Evolutionary conservation across 2,888 invertebrate species (phyloP), one percentile per base, ranked within the genome.

Genomic region (Lypha dubia): DNA sequence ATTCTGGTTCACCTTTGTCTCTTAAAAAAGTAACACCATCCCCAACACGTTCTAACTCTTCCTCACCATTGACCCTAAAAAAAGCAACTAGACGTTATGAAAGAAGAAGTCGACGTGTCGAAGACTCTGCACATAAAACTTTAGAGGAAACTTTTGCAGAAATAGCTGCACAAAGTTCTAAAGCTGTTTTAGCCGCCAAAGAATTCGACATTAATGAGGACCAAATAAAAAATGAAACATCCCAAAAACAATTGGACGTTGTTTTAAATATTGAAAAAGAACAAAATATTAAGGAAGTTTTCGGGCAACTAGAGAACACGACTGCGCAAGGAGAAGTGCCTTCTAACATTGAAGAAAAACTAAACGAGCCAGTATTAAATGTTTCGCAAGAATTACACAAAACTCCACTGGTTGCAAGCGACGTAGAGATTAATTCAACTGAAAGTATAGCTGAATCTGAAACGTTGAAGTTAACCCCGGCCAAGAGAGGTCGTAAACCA

Each of bases 81-180:
- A 87, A 86, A 41, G 35, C 85, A 9, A 86, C 83, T 1, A 79
- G 87, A 8, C 88, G 88, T 32, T 87, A 87, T 75, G 88, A 88
- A 65, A 86, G 86, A 70, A 86, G 88, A 11, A 75, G 81, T 51
- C 84, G 85, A 58, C 83, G 86, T 20, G 84, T 79, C 0, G 86
- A 85, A 7, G 84, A 85, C 3, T 38, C 68, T 15, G 38, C 62
- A 11, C 83, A 86, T 60, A 88, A 87, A 84, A 88, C 88, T 0
- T 71, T 88, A 24, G 88, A 88, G 68, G 88, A 87, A 81, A 88
- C 88, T 1, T 88, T 88, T 85, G 88, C 88, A 7, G 88, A 88
- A 77, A 88, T 88, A 60, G 86, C 88, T 3, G 88, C 86, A 13
- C 79, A 86, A 63, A 88, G 88, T 51, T 86, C 86, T 3, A 86